These are phyloP conservation scores for Naja naja DNA, from an alignment of 2,113 vertebrate species.

Conservation along the genomic window DNA sequence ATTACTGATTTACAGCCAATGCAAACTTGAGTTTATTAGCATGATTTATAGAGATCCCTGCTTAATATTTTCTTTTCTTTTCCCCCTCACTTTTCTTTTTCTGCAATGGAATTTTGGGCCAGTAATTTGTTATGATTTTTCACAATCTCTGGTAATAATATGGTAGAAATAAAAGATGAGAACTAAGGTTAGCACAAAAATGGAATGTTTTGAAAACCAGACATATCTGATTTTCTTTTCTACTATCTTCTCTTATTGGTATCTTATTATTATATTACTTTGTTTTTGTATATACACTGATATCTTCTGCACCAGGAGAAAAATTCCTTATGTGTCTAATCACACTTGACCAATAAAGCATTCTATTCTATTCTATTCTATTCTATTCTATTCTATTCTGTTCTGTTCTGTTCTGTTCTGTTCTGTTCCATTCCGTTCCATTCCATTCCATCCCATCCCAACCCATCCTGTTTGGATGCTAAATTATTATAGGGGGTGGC, in stretches of 20 bases:
- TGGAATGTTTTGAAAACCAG: background rate
- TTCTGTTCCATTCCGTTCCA: no score
- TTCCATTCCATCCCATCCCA: no score
- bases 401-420: no score
- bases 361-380: no score
- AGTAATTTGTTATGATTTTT: background rate
- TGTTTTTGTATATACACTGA: background rate
- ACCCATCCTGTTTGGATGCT: no score
- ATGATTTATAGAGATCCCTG: background rate
- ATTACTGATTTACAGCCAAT: background rate
- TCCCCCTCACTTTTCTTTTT: background rate
- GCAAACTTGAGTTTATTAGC: background rate
- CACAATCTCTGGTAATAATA: background rate
- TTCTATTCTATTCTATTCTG: background rate
- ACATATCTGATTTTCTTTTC: background rate
- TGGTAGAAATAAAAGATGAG: no score
- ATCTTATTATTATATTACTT: background rate
- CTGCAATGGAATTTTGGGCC: background rate
- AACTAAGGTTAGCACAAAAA: background rate
- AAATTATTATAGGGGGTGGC: background rate
- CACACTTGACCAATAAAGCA: background rate
- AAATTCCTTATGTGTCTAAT: background rate
- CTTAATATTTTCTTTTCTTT: background rate
- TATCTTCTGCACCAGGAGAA: background rate
- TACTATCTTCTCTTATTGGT: background rate